Evolutionary conservation across 2,888 invertebrate genomes (phyloP).

Genomic region (Dyspetes luteomarginatus): DNA sequence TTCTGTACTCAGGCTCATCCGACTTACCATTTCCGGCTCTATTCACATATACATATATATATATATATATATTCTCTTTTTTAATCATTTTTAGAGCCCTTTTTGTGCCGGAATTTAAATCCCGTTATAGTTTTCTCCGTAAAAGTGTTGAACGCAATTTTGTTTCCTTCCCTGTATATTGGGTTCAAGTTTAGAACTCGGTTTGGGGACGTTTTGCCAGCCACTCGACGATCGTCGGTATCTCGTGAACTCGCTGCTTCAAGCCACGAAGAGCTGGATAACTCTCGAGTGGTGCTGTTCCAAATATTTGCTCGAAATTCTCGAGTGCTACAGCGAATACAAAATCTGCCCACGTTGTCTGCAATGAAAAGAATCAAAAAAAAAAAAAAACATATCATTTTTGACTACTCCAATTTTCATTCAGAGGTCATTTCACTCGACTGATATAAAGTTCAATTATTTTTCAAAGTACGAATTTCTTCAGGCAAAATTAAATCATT

Average conservation of each 20-base stretch:
- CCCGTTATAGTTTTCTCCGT: slow-evolving; percentile 3
- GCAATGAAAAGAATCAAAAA: slow-evolving; percentile 69
- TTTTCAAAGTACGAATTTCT: too few relatives aligned
- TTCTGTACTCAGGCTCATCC: not conserved
- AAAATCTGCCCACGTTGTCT: slow-evolving; percentile 87
- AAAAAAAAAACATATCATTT: not conserved
- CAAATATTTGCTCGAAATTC: slow-evolving; percentile 85
- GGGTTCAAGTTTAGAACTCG: slow-evolving; percentile 82
- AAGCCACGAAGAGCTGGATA: slow-evolving; percentile 85
- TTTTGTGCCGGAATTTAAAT: not conserved
- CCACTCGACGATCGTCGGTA: slow-evolving; percentile 86
- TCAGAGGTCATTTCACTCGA: too few relatives aligned
- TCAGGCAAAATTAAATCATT: too few relatives aligned
- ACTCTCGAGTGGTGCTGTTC: slow-evolving; percentile 84
- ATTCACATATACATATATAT: slow-evolving; percentile 1
- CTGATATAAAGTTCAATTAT: too few relatives aligned
- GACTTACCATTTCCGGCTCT: not conserved
- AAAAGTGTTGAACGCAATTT: slow-evolving; percentile 47
- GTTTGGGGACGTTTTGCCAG: slow-evolving; percentile 85
- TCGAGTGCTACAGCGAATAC: slow-evolving; percentile 85
- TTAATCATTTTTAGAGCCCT: not conserved
- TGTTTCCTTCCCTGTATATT: not conserved
- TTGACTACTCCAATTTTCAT: too few relatives aligned
- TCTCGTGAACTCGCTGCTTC: slow-evolving; percentile 84
- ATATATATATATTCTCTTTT: not conserved